phyloP scores from a whole-genome alignment of 2,113 vertebrate genomes.

The Montifringilla adamsi region DNA sequence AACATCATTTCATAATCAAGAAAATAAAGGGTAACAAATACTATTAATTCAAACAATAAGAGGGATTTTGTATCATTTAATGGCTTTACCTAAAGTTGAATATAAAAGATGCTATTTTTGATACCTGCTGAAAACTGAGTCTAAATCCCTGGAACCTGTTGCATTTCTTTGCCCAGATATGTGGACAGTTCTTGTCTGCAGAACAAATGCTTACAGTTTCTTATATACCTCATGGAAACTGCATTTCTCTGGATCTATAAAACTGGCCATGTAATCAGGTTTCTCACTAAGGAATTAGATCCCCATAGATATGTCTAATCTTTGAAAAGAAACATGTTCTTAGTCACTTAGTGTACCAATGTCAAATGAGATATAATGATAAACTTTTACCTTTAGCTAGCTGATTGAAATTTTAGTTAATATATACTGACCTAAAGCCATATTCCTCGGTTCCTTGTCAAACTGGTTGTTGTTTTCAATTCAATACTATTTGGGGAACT shows the following conservation, averaged over 20 bases:
- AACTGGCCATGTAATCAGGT: rapidly evolving
- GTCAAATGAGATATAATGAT: background rate
- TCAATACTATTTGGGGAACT: background rate
- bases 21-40: background rate
- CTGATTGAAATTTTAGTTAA: slow-evolving; percentile 22
- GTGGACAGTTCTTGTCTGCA: background rate
- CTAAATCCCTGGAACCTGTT: background rate
- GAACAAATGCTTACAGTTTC: background rate
- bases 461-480: slow-evolving; percentile 2
- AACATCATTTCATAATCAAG: slow-evolving; percentile 19
- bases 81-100: background rate
- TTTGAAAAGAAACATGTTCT: background rate
- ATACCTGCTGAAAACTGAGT: background rate
- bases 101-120: background rate
- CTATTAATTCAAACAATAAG: background rate
- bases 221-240: background rate
- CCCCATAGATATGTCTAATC: background rate
- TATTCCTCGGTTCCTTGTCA: background rate
- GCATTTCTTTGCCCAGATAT: background rate
- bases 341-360: background rate
- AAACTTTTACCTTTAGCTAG: slow-evolving; percentile 20
- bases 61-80: background rate
- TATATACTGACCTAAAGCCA: slow-evolving; percentile 7
- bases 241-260: background rate
- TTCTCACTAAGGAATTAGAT: background rate